These are phyloP conservation scores for Lepus europaeus DNA, from an alignment of 2,113 vertebrate genomes.

Conservation along the genomic window DNA sequence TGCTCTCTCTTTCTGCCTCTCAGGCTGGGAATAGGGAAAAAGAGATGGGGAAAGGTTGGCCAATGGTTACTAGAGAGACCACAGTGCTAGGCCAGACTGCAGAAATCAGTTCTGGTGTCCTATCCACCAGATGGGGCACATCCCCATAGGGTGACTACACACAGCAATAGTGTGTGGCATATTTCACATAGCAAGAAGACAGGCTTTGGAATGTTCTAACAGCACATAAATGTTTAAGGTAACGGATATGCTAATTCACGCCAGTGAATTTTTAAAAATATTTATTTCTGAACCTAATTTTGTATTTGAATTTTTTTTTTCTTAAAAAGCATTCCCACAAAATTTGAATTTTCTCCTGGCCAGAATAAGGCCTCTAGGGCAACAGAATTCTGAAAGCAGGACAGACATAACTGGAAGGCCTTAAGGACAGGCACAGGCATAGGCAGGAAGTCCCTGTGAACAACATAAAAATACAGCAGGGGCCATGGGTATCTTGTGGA, in stretches of 20 bases:
- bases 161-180: not conserved
- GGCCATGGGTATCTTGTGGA: not conserved
- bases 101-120: not conserved
- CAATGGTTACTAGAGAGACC: not conserved
- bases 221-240: not conserved
- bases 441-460: not conserved
- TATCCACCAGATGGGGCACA: not conserved
- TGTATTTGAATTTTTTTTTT: slow-evolving; percentile 40
- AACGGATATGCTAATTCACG: not conserved
- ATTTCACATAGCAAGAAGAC: not conserved
- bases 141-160: not conserved
- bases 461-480: not conserved
- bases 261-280: not conserved
- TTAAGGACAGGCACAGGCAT: not conserved
- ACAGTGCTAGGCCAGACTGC: not conserved
- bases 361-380: not conserved
- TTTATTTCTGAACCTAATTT: slow-evolving; percentile 14
- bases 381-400: not conserved
- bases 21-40: not conserved
- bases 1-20: not conserved
- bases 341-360: not conserved
- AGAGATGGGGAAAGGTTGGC: not conserved
- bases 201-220: not conserved
- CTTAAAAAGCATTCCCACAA: slow-evolving; percentile 42
- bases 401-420: not conserved